Evolutionary conservation across 2,113 vertebrate genomes (phyloP).

Genomic region (Vidua macroura): DNA sequence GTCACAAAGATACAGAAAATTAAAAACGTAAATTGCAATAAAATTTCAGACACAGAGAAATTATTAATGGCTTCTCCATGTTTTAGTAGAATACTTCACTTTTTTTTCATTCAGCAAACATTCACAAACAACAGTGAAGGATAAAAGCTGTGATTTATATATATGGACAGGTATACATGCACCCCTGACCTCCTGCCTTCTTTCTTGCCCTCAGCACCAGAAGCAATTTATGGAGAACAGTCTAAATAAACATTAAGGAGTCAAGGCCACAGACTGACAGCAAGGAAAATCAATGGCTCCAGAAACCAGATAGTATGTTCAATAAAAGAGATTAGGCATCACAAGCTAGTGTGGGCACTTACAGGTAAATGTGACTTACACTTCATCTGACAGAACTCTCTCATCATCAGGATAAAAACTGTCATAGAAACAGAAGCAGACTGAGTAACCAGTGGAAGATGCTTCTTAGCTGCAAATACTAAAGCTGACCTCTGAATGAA

Average conservation of each 20-base stretch:
- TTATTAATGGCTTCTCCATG: constrained; percentile 50
- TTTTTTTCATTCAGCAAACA: constrained; percentile 68
- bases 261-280: constrained; percentile 80
- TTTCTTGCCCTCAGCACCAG: constrained; percentile 65
- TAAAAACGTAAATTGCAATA: constrained; percentile 60
- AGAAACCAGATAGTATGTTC: constrained; percentile 77
- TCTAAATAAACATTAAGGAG: constrained; percentile 84
- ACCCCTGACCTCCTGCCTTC: constrained; percentile 69
- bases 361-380: constrained; percentile 74
- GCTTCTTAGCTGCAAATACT: constrained; percentile 34
- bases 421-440: constrained; percentile 62
- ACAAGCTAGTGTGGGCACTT: constrained; percentile 64
- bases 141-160: constrained; percentile 80
- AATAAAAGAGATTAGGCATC: constrained; percentile 82
- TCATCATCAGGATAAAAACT: constrained; percentile 69
- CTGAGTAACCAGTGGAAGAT: constrained; percentile 25
- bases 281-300: constrained; percentile 80
- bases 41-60: constrained; percentile 51
- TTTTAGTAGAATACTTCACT: constrained; percentile 57
- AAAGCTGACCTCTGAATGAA: constrained; percentile 66
- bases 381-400: constrained; percentile 65
- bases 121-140: constrained; percentile 72
- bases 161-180: constrained; percentile 74
- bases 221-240: constrained; percentile 81
- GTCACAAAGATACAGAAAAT: constrained; percentile 62